These are phyloP conservation scores for Geococcyx californianus DNA, from an alignment of 2,113 vertebrate species.

Conservation along the genomic window DNA sequence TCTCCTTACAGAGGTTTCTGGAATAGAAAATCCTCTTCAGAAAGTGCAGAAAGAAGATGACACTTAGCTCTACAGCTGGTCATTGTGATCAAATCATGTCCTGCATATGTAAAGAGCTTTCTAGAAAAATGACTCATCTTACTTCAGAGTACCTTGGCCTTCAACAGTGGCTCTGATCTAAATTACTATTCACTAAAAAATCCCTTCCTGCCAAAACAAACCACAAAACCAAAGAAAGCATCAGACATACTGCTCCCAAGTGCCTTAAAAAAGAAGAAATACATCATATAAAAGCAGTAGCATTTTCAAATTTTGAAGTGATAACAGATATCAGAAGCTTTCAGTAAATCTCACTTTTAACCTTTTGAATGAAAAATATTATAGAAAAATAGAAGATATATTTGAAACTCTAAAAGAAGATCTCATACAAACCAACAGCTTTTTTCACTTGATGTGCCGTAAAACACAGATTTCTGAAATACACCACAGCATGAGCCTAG, in stretches of 20 bases:
- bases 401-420: background rate
- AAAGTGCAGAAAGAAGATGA: background rate
- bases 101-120: background rate
- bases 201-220: background rate
- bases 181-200: background rate
- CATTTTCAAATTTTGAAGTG: background rate
- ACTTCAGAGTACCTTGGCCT: background rate
- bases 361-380: background rate
- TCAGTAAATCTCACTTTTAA: background rate
- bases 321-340: background rate
- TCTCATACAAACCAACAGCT: background rate
- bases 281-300: background rate
- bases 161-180: background rate
- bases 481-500: background rate
- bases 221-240: background rate
- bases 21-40: background rate
- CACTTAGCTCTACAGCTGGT: background rate
- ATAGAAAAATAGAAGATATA: background rate
- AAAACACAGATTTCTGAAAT: constrained; percentile 8
- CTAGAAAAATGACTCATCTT: background rate
- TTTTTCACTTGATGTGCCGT: background rate
- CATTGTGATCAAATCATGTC: background rate
- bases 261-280: background rate
- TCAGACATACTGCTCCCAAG: rapidly evolving
- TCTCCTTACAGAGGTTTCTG: background rate